Evolutionary conservation across 2,113 vertebrate genomes (phyloP).

Genomic region (Crotalus tigris): DNA sequence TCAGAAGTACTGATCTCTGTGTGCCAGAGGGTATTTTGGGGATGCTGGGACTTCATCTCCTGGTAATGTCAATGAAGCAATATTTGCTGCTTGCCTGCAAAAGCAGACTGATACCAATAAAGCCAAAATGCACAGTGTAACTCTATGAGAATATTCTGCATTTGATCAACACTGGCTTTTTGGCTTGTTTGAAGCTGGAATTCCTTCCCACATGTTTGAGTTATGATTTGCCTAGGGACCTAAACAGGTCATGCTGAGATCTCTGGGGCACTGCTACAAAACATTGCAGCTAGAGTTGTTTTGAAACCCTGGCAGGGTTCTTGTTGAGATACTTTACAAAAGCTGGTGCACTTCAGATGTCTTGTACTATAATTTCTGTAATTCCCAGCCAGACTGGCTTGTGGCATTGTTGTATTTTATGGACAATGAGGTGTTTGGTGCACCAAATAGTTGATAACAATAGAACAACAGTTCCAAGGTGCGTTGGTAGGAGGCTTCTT

Average conservation of each 20-base stretch:
- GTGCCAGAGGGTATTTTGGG: neutral
- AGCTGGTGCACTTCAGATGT: neutral
- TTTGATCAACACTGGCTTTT: neutral
- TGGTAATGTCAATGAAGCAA: neutral
- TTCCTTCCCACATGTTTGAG: neutral
- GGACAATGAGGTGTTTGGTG: neutral
- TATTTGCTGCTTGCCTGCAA: neutral
- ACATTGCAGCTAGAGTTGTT: too few relatives aligned
- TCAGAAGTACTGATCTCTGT: neutral
- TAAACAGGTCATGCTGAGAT: neutral
- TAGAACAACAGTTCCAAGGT: neutral
- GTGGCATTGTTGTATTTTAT: neutral
- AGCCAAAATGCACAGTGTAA: neutral
- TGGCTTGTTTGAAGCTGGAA: neutral
- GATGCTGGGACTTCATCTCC: neutral
- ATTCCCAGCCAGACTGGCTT: neutral
- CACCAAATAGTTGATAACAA: neutral
- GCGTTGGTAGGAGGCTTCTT: neutral
- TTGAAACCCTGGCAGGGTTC: neutral
- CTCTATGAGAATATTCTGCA: neutral
- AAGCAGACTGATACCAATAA: neutral
- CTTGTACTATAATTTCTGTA: neutral
- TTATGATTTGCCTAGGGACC: neutral
- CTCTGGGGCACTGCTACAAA: neutral
- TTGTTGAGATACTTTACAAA: neutral